phyloP scores from a whole-genome alignment of 2,888 invertebrate genomes.

The Meandrusa payeni region DNA sequence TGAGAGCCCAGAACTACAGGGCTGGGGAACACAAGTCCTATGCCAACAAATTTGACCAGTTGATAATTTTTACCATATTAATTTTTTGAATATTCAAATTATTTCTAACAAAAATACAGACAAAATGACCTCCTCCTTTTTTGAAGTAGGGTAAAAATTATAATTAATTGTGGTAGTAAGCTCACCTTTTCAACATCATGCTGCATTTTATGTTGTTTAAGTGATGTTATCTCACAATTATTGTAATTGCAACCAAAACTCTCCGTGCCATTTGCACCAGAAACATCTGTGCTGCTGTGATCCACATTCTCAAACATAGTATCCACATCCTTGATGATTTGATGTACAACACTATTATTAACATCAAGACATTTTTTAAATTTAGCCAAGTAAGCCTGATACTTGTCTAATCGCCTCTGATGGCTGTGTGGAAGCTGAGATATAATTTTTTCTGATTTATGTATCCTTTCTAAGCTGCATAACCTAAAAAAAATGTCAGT shows the following conservation, averaged over 20 bases:
- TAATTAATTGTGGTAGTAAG: too few relatives aligned
- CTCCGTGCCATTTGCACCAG: conserved; percentile 53
- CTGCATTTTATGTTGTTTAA: conserved; percentile 71
- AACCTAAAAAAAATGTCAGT: conserved; percentile 83
- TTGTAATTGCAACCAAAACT: conserved; percentile 67
- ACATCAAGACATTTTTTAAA: conserved; percentile 90
- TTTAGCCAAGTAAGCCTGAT: conserved; percentile 86
- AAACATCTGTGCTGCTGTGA: conserved; percentile 42
- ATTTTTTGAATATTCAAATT: too few relatives aligned
- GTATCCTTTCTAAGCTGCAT: conserved; percentile 87
- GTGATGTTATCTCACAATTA: conserved; percentile 58
- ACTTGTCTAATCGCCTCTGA: conserved; percentile 87
- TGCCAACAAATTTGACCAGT: too few relatives aligned
- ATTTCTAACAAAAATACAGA: too few relatives aligned
- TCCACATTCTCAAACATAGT: conserved; percentile 91
- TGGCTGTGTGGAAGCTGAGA: conserved; percentile 87
- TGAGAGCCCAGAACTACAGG: too few relatives aligned
- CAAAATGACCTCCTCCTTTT: too few relatives aligned
- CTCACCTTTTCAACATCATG: conserved; percentile 74
- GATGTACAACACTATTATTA: conserved; percentile 83
- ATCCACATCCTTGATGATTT: conserved; percentile 89
- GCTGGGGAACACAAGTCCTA: too few relatives aligned
- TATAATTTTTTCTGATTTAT: conserved; percentile 88
- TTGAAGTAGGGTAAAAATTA: too few relatives aligned
- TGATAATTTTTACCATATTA: too few relatives aligned